These are phyloP conservation scores for Chironomus tentans DNA, from an alignment of 2,888 invertebrate species.

Conservation along the genomic window DNA sequence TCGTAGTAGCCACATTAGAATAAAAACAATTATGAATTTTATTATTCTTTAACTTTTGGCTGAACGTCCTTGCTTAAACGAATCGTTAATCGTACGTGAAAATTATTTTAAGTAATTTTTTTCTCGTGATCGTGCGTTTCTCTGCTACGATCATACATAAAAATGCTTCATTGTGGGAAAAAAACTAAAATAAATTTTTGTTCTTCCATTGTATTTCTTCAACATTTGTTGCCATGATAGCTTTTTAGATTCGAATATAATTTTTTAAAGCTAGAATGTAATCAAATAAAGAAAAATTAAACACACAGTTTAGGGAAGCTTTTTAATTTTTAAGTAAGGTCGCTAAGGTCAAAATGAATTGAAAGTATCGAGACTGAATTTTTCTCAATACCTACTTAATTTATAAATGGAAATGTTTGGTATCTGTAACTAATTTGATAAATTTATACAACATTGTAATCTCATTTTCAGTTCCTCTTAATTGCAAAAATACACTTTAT, in stretches of 20 bases:
- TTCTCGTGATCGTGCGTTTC: not conserved
- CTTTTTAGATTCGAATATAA: no score
- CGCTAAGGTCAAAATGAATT: no score
- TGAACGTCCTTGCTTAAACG: not conserved
- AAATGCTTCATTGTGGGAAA: not conserved
- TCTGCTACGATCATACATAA: not conserved
- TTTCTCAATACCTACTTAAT: no score
- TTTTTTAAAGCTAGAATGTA: no score
- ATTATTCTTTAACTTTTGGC: not conserved
- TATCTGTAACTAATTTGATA: not conserved
- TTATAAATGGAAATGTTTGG: not conserved
- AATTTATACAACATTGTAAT: not conserved
- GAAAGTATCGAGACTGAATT: no score
- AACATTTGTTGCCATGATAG: not conserved
- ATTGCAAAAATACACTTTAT: slow-evolving; percentile 59
- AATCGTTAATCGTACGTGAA: slow-evolving; percentile 15
- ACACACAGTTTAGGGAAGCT: no score
- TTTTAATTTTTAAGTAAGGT: no score
- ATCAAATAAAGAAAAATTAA: no score
- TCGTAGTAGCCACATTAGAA: not conserved
- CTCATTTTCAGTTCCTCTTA: slow-evolving; percentile 42
- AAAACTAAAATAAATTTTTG: not conserved
- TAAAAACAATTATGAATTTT: not conserved
- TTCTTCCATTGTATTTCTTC: not conserved
- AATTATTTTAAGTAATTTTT: slow-evolving; percentile 9